phyloP scores from a whole-genome alignment of 2,888 invertebrate species.

The Drosophila paracracens region DNA sequence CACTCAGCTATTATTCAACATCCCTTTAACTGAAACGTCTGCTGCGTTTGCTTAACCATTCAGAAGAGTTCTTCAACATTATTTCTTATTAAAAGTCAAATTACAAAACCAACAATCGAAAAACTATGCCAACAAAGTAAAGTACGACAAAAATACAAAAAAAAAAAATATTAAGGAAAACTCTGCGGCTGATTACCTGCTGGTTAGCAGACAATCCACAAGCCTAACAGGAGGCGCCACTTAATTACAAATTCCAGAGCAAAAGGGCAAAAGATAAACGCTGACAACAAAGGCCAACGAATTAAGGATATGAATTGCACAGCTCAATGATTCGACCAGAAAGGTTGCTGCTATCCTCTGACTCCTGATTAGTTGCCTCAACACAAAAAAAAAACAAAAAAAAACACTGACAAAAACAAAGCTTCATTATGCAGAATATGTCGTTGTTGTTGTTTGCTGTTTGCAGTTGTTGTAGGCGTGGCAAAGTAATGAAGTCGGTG shows the following conservation, averaged over 20 bases:
- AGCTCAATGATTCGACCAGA: slow-evolving; percentile 38
- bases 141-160: neutral
- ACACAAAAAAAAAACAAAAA: neutral
- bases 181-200: slow-evolving; percentile 43
- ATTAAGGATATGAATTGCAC: slow-evolving; percentile 42
- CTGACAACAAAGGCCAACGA: slow-evolving; percentile 27
- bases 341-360: slow-evolving; percentile 19
- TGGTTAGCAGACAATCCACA: slow-evolving; percentile 20
- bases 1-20: neutral
- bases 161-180: neutral
- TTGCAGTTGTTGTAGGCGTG: slow-evolving; percentile 19
- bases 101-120: slow-evolving; percentile 38
- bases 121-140: slow-evolving; percentile 29
- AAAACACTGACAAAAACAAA: slow-evolving; percentile 14
- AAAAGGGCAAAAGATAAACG: slow-evolving; percentile 19
- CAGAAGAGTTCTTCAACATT: slow-evolving; percentile 7
- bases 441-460: slow-evolving; percentile 5
- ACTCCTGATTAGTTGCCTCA: slow-evolving; percentile 44
- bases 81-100: slow-evolving; percentile 40
- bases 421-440: slow-evolving; percentile 33
- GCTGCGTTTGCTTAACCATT: slow-evolving; percentile 4
- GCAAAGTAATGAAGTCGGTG: slow-evolving; percentile 37
- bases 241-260: slow-evolving; percentile 50
- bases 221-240: slow-evolving; percentile 31
- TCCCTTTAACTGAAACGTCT: slow-evolving; percentile 13